A percentile compares a stretch with the other conserved stretches of the same genome.
phyloP scores from a whole-genome alignment of 2,888 invertebrate genomes.

The Brachylomia viminalis region DNA sequence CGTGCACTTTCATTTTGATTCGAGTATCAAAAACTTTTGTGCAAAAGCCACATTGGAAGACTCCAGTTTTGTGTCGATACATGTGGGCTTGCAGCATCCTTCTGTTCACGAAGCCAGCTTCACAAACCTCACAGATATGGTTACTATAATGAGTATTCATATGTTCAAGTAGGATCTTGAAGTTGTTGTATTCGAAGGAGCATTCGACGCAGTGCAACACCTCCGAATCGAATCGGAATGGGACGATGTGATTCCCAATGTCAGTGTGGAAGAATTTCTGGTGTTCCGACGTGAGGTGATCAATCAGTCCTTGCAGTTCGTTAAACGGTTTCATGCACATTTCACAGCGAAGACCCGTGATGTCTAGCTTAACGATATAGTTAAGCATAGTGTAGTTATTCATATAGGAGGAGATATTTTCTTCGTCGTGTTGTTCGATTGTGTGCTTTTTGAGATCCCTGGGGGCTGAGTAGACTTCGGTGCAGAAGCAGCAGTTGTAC shows the following conservation, averaged over 20 bases:
- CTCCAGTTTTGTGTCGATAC: constrained; percentile 76
- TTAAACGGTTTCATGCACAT: constrained; percentile 69
- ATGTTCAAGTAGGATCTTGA: constrained; percentile 76
- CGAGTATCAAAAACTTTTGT: constrained; percentile 84
- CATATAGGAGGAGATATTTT: constrained; percentile 54
- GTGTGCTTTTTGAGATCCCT: constrained; percentile 77
- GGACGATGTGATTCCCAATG: constrained; percentile 72
- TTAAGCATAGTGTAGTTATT: constrained; percentile 58
- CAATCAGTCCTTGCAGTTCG: constrained; percentile 66
- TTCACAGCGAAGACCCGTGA: constrained; percentile 77
- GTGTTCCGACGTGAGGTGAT: constrained; percentile 72
- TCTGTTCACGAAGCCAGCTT: constrained; percentile 74
- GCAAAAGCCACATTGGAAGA: constrained; percentile 80
- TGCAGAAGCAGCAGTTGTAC: constrained; percentile 77
- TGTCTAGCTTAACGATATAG: constrained; percentile 77
- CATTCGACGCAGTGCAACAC: constrained; percentile 74
- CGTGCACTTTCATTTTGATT: constrained; percentile 83
- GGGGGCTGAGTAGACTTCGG: constrained; percentile 70
- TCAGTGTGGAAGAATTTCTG: constrained; percentile 68
- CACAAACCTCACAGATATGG: constrained; percentile 75
- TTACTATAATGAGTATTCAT: constrained; percentile 79
- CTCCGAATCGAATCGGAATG: constrained; percentile 75
- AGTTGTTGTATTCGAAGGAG: constrained; percentile 69
- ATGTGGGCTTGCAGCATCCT: constrained; percentile 73
- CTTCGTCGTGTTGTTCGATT: constrained; percentile 60